Conservation (phyloP, 2,888 invertebrate genomes). For the Heliconius cydno region DNA sequence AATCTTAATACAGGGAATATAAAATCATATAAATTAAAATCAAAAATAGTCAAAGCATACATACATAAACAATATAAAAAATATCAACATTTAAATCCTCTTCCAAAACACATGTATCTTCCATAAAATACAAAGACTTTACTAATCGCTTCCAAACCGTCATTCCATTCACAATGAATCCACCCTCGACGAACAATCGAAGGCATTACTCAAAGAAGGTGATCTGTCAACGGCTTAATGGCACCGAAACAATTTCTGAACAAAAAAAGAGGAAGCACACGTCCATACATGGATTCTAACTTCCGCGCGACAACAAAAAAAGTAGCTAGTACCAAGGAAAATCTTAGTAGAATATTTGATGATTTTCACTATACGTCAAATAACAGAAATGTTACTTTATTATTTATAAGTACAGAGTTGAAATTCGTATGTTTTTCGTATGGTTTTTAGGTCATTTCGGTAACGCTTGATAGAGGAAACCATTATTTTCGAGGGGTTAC, state of each 20-base stretch:
- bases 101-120: slow-evolving; percentile 1
- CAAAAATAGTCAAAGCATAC: not conserved
- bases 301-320: slow-evolving; percentile 76
- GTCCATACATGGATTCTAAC: slow-evolving; percentile 75
- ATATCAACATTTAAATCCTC: not conserved
- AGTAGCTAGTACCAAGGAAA: slow-evolving; percentile 72
- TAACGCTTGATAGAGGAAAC: slow-evolving; percentile 71
- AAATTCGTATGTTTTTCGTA: slow-evolving; percentile 38
- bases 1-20: not conserved
- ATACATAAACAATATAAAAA: not conserved
- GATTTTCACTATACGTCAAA: slow-evolving; percentile 57
- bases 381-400: slow-evolving; percentile 49
- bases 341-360: slow-evolving; percentile 64
- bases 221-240: slow-evolving; percentile 83
- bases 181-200: slow-evolving; percentile 67
- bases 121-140: slow-evolving; percentile 18
- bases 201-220: slow-evolving; percentile 75
- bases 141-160: slow-evolving; percentile 53
- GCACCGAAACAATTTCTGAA: slow-evolving; percentile 81
- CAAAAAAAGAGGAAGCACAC: slow-evolving; percentile 81
- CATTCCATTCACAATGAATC: slow-evolving; percentile 63
- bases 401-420: slow-evolving; percentile 9
- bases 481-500: slow-evolving; percentile 82
- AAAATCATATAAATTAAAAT: not conserved
- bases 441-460: slow-evolving; percentile 54